A percentile compares a stretch with the other conserved stretches of the same genome.
Conservation (phyloP, 2,888 invertebrate genomes). For the Melinopterus prodromus region DNA sequence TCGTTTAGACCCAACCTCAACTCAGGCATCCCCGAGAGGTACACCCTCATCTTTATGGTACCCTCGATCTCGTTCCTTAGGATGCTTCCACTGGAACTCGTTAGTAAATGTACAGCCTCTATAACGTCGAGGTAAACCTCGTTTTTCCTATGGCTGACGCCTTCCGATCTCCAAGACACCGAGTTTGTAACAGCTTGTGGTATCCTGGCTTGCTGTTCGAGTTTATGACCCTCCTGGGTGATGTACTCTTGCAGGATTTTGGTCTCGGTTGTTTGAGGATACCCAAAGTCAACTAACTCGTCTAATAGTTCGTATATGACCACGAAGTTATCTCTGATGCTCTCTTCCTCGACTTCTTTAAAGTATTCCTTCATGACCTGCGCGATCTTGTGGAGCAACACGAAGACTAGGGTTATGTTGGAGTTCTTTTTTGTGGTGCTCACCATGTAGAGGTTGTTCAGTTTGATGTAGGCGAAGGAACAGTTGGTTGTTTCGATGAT, state of each 20-base stretch:
- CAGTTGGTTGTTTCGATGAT: conserved; percentile 83
- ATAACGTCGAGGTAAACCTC: conserved; percentile 97
- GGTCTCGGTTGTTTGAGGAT: conserved; percentile 94
- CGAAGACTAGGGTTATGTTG: conserved; percentile 89
- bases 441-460: conserved; percentile 92
- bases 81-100: conserved; percentile 92
- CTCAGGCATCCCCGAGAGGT: conserved; percentile 95
- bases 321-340: conserved; percentile 96
- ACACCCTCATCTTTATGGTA: conserved; percentile 94
- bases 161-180: conserved; percentile 95
- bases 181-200: conserved; percentile 97
- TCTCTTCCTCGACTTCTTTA: conserved; percentile 94
- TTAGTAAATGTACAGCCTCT: conserved; percentile 91
- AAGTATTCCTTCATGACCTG: conserved; percentile 91
- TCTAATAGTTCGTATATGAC: conserved; percentile 95
- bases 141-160: conserved; percentile 94
- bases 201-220: conserved; percentile 76
- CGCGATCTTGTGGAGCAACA: conserved; percentile 92
- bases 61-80: conserved; percentile 94
- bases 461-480: conserved; percentile 92
- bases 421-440: conserved; percentile 92
- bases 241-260: conserved; percentile 95
- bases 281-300: conserved; percentile 93
- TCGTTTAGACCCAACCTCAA: conserved; percentile 91
- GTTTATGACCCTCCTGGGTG: conserved; percentile 93